Evolutionary conservation across 2,797 vertebrate genomes (phyloP).

Genomic region (Girardinus metallicus): DNA sequence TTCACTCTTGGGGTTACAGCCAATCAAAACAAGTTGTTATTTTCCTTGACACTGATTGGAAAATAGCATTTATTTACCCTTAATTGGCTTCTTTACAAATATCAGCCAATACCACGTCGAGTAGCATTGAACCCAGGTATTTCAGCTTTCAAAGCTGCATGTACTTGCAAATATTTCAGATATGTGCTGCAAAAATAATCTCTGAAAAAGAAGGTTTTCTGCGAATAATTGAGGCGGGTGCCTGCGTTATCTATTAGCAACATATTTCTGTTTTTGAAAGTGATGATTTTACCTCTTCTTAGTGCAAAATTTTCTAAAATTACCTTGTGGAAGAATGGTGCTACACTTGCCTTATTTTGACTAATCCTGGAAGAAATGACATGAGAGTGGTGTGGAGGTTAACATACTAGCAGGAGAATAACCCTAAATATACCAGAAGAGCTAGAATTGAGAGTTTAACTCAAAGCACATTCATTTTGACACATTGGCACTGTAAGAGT

Average conservation of each 20-base stretch:
- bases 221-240: background rate
- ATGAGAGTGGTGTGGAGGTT: background rate
- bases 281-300: background rate
- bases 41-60: no score
- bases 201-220: background rate
- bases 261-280: background rate
- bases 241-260: background rate
- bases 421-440: background rate
- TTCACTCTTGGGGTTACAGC: background rate
- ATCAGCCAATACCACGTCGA: background rate
- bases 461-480: background rate
- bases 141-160: background rate
- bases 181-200: background rate
- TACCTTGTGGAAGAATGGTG: background rate
- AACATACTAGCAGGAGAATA: background rate
- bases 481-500: background rate
- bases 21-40: background rate
- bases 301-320: background rate
- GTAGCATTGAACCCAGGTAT: background rate
- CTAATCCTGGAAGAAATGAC: background rate
- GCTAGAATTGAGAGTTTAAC: background rate
- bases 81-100: background rate
- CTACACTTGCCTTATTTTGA: background rate
- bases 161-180: background rate
- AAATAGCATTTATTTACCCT: background rate